Base-by-base conservation (phyloP, 1,140 invertebrate species). In the Mylabris phalerata region DNA sequence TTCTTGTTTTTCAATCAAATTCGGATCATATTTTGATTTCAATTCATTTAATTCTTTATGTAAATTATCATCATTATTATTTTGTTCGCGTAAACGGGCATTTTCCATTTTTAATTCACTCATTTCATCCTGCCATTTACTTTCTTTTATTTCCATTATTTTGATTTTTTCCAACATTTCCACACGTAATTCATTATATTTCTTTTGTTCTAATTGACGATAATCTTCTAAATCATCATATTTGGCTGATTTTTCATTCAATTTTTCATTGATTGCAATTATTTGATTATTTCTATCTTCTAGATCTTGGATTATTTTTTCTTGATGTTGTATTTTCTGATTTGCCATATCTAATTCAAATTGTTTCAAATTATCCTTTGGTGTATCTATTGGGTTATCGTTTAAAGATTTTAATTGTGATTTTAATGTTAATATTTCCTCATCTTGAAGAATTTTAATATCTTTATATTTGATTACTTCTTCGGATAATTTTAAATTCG, bases 301-400 rank as follows among this genome's bases (percentile, higher is more conserved):
- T 11, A 46, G 49, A 13, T 49, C 7, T 25, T 52, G 13, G 6
- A 57, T 9, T 41, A 9, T 5, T 42, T 9, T 13, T 50, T 63
- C 55, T 19, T 61, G 32, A 0, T 57, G 24, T 47, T 49, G 45
- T 10, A 63, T 61, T 26, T 45, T 55, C 9, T 61, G 57, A 11
- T 65, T 60, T 9, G 54, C 56, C 9, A 42, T 39, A 32, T 65
- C 59, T 41, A 65, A 49, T 52, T 61, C 43, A 43, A 59, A 57
- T 44, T 61, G 26, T 25, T 57, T 52, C 6, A 59, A 26, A 51
- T 62, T 61, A 44, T 61, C 49, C 3, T 10, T 42, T 42, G 41
- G 7, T 32, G 9, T 6, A 39, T 7, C 3, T 42, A 9, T 46
- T 50, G 11, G 10, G 51, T 13, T 19, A 19, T 51, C 39, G 54